Conservation (phyloP, 2,113 vertebrate species). For the Zosterops hypoxanthus region DNA sequence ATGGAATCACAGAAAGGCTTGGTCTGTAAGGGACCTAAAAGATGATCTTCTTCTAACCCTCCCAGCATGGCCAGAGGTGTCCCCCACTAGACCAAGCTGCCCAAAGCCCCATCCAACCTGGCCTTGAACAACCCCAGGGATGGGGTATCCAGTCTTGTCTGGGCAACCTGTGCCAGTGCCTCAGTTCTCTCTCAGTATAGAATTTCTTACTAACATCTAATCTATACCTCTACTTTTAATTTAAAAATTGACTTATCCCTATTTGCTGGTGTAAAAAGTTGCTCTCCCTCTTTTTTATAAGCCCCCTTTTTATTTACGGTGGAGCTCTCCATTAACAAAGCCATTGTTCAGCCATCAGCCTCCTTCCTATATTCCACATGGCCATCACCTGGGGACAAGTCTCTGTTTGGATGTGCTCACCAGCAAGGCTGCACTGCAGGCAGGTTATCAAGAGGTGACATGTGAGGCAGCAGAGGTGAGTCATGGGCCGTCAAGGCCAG, state of each 20-base stretch:
- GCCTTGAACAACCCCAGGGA: background rate
- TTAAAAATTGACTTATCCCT: background rate
- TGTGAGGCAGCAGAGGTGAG: background rate
- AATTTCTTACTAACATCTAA: background rate
- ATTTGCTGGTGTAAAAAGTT: background rate
- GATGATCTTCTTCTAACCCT: background rate
- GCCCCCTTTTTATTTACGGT: background rate
- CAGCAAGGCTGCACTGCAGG: fast-evolving
- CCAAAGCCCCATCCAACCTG: background rate
- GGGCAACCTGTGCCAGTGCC: background rate
- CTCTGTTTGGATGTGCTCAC: fast-evolving
- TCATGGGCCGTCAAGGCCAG: background rate
- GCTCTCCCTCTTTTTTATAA: background rate
- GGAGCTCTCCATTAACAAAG: background rate
- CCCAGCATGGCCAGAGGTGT: background rate
- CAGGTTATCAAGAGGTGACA: fast-evolving
- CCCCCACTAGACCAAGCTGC: background rate
- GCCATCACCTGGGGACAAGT: background rate
- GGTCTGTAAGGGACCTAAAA: background rate
- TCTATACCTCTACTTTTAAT: background rate
- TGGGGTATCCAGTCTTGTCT: background rate
- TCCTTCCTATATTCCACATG: background rate
- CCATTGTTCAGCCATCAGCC: background rate
- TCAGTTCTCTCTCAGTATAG: background rate
- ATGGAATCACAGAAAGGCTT: background rate